Conservation (phyloP, 1,140 invertebrate genomes). For the Sogatella furcifera region DNA sequence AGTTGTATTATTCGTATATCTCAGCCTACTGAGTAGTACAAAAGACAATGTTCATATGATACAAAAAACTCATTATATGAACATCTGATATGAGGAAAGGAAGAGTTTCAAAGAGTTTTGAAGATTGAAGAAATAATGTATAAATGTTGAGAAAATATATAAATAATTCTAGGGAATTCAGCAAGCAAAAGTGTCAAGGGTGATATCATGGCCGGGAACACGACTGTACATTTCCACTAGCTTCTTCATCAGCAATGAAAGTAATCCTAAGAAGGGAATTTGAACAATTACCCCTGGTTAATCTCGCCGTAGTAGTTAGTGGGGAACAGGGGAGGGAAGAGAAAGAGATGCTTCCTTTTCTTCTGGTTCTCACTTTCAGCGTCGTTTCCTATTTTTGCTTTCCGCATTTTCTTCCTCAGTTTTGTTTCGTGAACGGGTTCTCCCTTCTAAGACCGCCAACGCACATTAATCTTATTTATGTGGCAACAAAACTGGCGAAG, state of each 20-base stretch:
- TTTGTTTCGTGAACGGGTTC: too few relatives aligned
- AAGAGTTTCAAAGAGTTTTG: too few relatives aligned
- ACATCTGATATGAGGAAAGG: too few relatives aligned
- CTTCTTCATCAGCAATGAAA: constrained; percentile 3
- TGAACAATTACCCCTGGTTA: constrained; percentile 8
- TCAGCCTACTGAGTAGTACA: too few relatives aligned
- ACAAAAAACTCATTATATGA: too few relatives aligned
- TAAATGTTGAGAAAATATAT: too few relatives aligned
- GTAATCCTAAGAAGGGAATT: constrained; percentile 1
- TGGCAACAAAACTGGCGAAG: constrained; percentile 30
- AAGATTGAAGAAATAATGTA: too few relatives aligned
- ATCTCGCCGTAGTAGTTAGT: neutral
- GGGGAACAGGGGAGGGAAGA: neutral
- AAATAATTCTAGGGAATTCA: too few relatives aligned
- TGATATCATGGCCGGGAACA: neutral
- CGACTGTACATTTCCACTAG: neutral
- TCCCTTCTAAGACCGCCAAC: constrained; percentile 9
- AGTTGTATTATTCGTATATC: too few relatives aligned
- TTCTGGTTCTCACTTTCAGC: constrained; percentile 3
- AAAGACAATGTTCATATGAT: too few relatives aligned
- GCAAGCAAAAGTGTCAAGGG: too few relatives aligned
- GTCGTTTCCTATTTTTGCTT: constrained; percentile 11
- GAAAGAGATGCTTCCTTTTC: neutral
- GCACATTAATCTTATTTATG: constrained; percentile 33
- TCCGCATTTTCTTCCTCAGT: constrained; percentile 16